Evolutionary conservation across 2,888 invertebrate species (phyloP).

Genomic region (Oegoconia quadripuncta): DNA sequence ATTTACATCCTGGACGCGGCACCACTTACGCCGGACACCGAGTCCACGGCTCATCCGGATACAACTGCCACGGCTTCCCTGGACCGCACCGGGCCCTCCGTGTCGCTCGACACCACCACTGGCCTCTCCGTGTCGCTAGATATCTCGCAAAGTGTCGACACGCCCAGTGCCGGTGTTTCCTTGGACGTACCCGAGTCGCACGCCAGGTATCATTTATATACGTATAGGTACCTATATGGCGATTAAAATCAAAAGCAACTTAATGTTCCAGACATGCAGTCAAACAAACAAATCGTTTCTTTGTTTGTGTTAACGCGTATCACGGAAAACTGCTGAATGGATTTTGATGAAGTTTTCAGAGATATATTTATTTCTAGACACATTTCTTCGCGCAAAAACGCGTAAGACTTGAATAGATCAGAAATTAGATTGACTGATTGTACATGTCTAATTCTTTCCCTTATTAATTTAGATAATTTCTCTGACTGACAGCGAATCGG

Average conservation of each 20-base stretch:
- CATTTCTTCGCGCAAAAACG: no score
- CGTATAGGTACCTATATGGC: no score
- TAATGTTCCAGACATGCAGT: no score
- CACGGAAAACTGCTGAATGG: no score
- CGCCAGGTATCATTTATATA: constrained; percentile 58
- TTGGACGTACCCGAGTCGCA: constrained; percentile 73
- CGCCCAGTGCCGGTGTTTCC: constrained; percentile 72
- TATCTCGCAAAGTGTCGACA: constrained; percentile 73
- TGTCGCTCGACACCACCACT: constrained; percentile 70
- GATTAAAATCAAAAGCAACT: no score
- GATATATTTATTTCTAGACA: no score
- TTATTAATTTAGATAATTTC: constrained; percentile 1
- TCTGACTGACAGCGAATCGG: constrained; percentile 58
- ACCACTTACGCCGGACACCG: constrained; percentile 85
- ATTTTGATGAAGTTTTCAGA: no score
- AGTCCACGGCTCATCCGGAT: constrained; percentile 78
- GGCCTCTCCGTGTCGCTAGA: constrained; percentile 73
- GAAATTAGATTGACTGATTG: background rate
- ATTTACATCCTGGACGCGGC: constrained; percentile 92
- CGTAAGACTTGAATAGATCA: no score
- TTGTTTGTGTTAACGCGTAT: no score
- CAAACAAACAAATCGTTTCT: no score
- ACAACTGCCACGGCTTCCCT: constrained; percentile 65
- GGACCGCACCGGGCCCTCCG: constrained; percentile 69
- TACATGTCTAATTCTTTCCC: background rate